Conservation (phyloP, 2,797 vertebrate genomes). For the Bradypodion pumilum region DNA sequence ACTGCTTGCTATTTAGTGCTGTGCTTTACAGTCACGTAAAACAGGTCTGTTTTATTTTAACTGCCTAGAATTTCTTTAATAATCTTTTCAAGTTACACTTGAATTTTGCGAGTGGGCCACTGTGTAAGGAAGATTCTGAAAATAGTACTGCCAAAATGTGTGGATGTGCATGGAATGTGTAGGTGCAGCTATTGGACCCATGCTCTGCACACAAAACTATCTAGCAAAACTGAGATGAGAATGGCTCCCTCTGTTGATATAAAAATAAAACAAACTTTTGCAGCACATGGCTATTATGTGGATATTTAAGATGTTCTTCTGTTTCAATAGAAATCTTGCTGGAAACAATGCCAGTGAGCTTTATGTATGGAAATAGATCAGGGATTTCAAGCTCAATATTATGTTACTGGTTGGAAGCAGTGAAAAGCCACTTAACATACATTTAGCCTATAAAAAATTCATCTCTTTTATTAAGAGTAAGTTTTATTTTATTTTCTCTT, state of each 20-base stretch:
- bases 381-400: neutral
- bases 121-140: neutral
- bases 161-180: neutral
- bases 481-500: neutral
- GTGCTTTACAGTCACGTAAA: neutral
- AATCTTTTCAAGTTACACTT: neutral
- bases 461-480: neutral
- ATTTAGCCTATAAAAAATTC: neutral
- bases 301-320: neutral
- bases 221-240: neutral
- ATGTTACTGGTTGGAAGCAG: neutral
- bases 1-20: neutral
- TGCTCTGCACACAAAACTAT: neutral
- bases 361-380: rapidly evolving
- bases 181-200: neutral
- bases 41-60: neutral
- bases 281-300: neutral
- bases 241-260: neutral
- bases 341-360: neutral
- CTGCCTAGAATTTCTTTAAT: neutral
- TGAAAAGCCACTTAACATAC: rapidly evolving
- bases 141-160: neutral
- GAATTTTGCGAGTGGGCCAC: neutral
- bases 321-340: neutral
- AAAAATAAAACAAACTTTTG: neutral